A percentile compares a stretch with the other conserved stretches of the same genome.
Evolutionary conservation across 2,113 vertebrate genomes (phyloP).

Genomic region (Phrynosoma platyrhinos): DNA sequence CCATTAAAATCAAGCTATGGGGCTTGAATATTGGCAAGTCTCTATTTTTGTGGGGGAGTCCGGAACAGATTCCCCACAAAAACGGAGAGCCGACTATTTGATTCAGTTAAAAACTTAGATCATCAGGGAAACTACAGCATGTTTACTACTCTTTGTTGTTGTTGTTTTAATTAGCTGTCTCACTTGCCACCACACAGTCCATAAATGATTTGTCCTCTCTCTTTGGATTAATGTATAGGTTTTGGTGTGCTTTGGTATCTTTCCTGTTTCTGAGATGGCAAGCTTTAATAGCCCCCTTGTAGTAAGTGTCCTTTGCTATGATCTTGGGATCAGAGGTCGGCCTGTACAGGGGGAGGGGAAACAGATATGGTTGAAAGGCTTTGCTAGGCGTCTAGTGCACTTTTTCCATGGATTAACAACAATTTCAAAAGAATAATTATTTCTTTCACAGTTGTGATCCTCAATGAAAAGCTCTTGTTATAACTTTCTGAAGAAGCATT

Average conservation of each 20-base stretch:
- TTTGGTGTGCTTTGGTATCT: slow-evolving; percentile 29
- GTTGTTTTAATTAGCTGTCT: slow-evolving; percentile 31
- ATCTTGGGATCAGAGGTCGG: slow-evolving; percentile 10
- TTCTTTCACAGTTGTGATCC: neutral
- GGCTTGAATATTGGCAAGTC: too few species aligned
- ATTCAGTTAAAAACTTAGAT: too few species aligned
- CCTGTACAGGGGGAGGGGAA: neutral
- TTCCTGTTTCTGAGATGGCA: slow-evolving; percentile 18
- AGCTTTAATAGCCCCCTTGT: slow-evolving; percentile 22
- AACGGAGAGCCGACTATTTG: neutral
- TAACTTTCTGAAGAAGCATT: neutral
- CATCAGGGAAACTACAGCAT: neutral
- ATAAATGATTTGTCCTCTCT: neutral
- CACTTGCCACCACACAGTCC: neutral
- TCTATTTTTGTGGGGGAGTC: too few species aligned
- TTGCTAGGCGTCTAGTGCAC: neutral
- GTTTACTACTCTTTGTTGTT: neutral
- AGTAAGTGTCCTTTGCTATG: neutral
- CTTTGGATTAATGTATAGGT: slow-evolving; percentile 20
- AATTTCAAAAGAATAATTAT: neutral
- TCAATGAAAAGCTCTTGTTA: neutral
- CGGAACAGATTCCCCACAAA: too few species aligned
- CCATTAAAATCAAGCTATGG: too few species aligned
- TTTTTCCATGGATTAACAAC: neutral
- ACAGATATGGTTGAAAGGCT: neutral